Base-by-base conservation (phyloP, 2,797 vertebrate species). In the Chloroceryle amazona region DNA sequence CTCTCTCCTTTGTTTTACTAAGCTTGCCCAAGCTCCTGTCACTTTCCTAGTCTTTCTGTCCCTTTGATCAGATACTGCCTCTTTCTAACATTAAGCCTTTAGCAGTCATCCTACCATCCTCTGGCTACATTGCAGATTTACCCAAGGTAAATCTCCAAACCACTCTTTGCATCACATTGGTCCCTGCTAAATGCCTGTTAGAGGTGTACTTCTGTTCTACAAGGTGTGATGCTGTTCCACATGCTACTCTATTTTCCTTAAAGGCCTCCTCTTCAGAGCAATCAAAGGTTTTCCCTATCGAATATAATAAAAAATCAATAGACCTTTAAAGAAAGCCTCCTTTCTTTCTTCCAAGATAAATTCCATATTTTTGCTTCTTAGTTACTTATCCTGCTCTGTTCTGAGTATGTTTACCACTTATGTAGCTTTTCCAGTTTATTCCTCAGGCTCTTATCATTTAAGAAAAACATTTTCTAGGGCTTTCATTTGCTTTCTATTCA, bases 381-480 rank as follows among this genome's bases (percentile, higher is more conserved):
- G 19, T 76, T 81, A 80, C 54, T 83, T 94, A 83, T 71, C 25
- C 42, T 89, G 17, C 29, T 68, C 37, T 95, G 67, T 16, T 85
- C 49, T 35, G 54, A 71, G 47, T 85, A 82, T 89, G 41, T 92
- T 92, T 94, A 94, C 49, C 18, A 41, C 68, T 90, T 54, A 76
- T 72, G 76, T 2, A 58, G n/a, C 33, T 93, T 92, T 96, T 96
- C 58, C 61, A 91, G 72, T 91, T 92, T 96, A 81, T 88, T 90
- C 31, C 39, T 81, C 66, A 84, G 44, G 75, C 39, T 91, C 57
- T 74, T 83, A 72, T 12, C 9, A 52, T 66, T 90, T 81, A 79
- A 83, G 72, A 65, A 85, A 78, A 90, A 90, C 31, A 35, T 4
- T 75, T 91, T 68, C 76, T 51, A 39, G 25, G 28, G 26, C 23